Base-by-base conservation (phyloP, 1,140 invertebrate species). In the Drosophila sturtevanti region DNA sequence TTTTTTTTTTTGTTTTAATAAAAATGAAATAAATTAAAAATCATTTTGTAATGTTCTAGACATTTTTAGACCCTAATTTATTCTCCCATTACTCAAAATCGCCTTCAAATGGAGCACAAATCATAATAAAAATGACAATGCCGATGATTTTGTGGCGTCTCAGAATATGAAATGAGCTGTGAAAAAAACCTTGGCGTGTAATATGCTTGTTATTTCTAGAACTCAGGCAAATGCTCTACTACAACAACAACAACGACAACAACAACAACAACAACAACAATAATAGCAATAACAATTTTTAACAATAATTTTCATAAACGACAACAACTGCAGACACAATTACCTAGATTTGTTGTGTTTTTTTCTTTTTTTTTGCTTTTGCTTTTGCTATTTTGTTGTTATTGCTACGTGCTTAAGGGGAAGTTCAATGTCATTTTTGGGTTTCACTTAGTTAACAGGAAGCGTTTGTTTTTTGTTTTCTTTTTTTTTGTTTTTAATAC, bases 261-360 rank as follows among this genome's bases (percentile, higher is more conserved):
- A 9, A 16, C 4, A 44, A 11, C 37, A 38, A 14, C n/a, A 38
- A 38, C 12, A 12, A 38, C 11, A 12, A 41, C n/a, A 41, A 21
- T n/a, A 38, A 14, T 38, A 38, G n/a, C 12, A 12, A 38, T 5
- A 12, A 41, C n/a, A 16, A 22, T 72, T 76, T 48, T 77, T 35
- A 70, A 77, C 76, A 79, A 89, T 79, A 73, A 79, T 70, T 87
- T 86, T 87, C 54, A 72, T 56, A 68, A 70, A 59, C 37, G 72
- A 75, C 58, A 65, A 35, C 52, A 58, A 9, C 62, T 27, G 37
- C 68, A 76, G 72, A 77, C 84, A 87, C 84, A 87, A 87, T 87
- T 87, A 87, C 84, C 84, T 66, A 87, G 68, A 87, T 84, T 84
- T 79, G 65, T 69, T 58, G 54, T 58, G 63, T 44, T 74, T 63